phyloP scores from a whole-genome alignment of 1,140 invertebrate species.

The Drosophila arizonae region DNA sequence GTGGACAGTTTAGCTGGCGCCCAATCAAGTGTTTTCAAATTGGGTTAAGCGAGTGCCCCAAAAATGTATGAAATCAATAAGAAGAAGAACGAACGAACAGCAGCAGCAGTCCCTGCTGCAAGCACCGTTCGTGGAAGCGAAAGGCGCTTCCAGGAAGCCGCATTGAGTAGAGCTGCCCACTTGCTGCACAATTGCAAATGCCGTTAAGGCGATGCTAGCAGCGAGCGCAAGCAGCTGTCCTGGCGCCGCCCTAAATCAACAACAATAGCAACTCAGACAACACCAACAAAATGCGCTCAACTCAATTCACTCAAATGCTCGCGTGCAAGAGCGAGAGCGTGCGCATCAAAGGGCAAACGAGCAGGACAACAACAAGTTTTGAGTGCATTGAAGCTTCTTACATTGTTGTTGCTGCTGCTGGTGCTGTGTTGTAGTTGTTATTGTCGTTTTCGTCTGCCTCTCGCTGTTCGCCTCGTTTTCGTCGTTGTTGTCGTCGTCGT shows the following conservation, averaged over 20 bases:
- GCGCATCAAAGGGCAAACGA: constrained; percentile 30
- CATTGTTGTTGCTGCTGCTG: not conserved
- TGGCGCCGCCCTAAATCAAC: constrained; percentile 67
- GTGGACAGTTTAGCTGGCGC: constrained; percentile 75
- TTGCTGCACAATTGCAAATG: constrained; percentile 48
- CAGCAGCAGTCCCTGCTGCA: constrained; percentile 2
- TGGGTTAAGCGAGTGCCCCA: constrained; percentile 57
- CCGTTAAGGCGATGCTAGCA: constrained; percentile 36
- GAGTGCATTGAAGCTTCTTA: constrained; percentile 18
- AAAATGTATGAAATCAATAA: constrained; percentile 6
- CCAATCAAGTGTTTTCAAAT: constrained; percentile 82
- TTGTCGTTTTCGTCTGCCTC: not conserved
- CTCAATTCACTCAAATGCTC: constrained; percentile 26
- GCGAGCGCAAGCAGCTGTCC: constrained; percentile 34
- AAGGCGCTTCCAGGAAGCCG: constrained; percentile 66
- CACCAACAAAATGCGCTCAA: constrained; percentile 46
- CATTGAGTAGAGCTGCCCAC: constrained; percentile 57
- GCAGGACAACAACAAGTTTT: constrained; percentile 5
- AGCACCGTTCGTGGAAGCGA: constrained; percentile 62
- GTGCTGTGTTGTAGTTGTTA: not conserved
- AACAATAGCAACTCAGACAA: not conserved
- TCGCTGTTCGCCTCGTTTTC: constrained; percentile 3
- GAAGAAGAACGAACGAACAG: not conserved
- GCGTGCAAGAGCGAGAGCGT: constrained; percentile 16
- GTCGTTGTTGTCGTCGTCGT: not conserved